These are phyloP conservation scores for Scolopax bukidnonensis DNA, from an alignment of 2,797 vertebrate species.

Conservation along the genomic window DNA sequence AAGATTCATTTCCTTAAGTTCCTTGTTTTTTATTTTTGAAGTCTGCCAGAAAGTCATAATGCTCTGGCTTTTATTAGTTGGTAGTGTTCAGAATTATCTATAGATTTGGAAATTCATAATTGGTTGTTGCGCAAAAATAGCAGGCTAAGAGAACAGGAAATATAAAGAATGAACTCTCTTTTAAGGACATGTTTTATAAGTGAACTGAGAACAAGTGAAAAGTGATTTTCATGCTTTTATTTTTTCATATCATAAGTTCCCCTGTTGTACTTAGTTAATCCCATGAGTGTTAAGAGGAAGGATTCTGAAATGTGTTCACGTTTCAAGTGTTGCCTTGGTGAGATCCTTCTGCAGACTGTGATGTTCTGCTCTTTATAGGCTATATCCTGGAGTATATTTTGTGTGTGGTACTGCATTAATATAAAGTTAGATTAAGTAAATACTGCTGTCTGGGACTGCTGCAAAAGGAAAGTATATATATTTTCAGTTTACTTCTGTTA, in stretches of 20 bases:
- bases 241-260: background rate
- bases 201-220: background rate
- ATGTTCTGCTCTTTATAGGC: background rate
- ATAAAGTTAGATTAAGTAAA: background rate
- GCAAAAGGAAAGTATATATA: background rate
- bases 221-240: background rate
- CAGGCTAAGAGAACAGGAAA: background rate
- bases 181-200: background rate
- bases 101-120: background rate
- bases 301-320: background rate
- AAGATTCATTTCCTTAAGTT: background rate
- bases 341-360: background rate
- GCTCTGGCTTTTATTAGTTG: constrained; percentile 6
- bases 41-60: background rate
- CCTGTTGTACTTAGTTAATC: background rate
- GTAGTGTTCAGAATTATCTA: background rate
- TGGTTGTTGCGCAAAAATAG: background rate
- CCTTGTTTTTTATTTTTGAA: background rate
- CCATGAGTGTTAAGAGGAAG: background rate
- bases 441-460: background rate
- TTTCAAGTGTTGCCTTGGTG: background rate
- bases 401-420: background rate
- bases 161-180: background rate
- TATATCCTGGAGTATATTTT: background rate
- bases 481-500: background rate